A percentile compares a stretch with the other conserved stretches of the same genome.
Evolutionary conservation across 2,888 invertebrate genomes (phyloP).

Genomic region (Agrochola litura): DNA sequence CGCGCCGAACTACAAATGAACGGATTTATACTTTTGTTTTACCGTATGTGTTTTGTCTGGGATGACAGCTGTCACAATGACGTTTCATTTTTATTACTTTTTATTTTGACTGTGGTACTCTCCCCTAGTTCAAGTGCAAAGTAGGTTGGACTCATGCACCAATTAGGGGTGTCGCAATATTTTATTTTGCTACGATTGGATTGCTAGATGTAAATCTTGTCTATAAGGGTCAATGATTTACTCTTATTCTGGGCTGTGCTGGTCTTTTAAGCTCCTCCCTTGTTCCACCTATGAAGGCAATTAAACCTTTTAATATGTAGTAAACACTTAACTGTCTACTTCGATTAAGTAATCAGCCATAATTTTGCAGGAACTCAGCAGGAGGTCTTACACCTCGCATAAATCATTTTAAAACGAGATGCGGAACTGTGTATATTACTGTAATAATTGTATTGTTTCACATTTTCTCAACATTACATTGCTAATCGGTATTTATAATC

Average conservation of each 20-base stretch:
- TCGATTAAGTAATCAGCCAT: conserved; percentile 33
- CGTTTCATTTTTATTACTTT: conserved; percentile 1
- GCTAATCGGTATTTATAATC: conserved; percentile 39
- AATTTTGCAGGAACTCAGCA: conserved; percentile 34
- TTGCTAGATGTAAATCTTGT: neutral
- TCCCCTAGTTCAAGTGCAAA: neutral
- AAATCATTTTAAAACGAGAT: conserved; percentile 42
- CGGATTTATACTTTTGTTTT: conserved; percentile 84
- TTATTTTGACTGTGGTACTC: neutral
- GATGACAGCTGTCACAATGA: conserved; percentile 37
- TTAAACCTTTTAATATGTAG: conserved; percentile 36
- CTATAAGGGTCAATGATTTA: neutral
- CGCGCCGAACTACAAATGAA: conserved; percentile 77
- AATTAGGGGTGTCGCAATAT: neutral
- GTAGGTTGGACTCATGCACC: neutral
- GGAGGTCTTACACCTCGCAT: conserved; percentile 8
- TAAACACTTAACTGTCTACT: conserved; percentile 33
- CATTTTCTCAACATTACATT: conserved; percentile 50
- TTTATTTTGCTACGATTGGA: neutral
- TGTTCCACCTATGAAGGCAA: conserved; percentile 9
- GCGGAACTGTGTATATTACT: conserved; percentile 10
- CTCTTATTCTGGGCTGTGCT: neutral
- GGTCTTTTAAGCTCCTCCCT: neutral
- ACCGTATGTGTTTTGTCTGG: conserved; percentile 67
- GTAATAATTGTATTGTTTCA: conserved; percentile 47